Evolutionary conservation across 2,113 vertebrate species (phyloP), one percentile per base, ranked within the genome.

Genomic region (Barbus barbus): DNA sequence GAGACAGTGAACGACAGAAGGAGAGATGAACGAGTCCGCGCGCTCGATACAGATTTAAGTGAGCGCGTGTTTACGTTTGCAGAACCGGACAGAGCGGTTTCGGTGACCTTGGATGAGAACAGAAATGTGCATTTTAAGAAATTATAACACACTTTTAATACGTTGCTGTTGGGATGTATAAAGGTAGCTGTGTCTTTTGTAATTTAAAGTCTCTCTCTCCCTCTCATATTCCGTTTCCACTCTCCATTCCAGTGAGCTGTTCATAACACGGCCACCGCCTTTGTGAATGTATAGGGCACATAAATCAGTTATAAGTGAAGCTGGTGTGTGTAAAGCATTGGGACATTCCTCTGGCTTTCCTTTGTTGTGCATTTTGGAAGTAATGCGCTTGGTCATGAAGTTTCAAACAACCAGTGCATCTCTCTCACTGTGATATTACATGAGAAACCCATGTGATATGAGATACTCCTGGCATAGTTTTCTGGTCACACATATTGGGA

Each of bases 91-190:
- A 18, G 33, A 67, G 18, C 38, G 58, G 24, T 81, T 33, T 63
- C 12, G 80, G 46, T 82, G 80, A 82, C 80, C 80, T 82, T 82
- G 80, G 48, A 56, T 56, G 41, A 11, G 58, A 20, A 79, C 24
- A 80, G 36, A 28, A 63, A 63, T 63, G 36, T 41, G 26, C 44
- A 9, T 61, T 28, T 26, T 44, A 9, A 31, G 16, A 31, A 16
- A 46, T 13, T 24, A 13, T 26, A n/a, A 24, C 6, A n/a, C 53
- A 18, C n/a, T 44, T 51, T 75, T 11, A 3, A 73, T 73, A 3
- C 44, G 16, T 20, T 48, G 44, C 16, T 67, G 1, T 28, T 48
- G 26, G 26, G 41, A 6, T 79, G n/a, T 18, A 46, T 18, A 24
- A 31, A 48, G 22, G 38, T 20, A 24, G 36, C 24, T 24, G 69